Conservation (phyloP, 1,140 invertebrate species). For the Diabrotica undecimpunctata region DNA sequence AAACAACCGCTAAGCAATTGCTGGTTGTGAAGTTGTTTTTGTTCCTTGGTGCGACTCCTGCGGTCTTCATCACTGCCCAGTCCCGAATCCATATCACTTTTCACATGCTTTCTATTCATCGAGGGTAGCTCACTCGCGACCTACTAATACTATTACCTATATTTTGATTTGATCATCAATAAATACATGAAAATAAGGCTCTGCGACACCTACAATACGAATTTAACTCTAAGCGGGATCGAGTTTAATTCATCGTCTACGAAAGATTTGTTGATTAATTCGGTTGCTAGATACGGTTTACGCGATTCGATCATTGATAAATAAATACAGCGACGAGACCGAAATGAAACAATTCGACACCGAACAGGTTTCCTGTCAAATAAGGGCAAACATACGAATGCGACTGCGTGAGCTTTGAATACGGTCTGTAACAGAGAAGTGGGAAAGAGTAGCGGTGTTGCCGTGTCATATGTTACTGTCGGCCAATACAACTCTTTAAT, state of each 20-base stretch:
- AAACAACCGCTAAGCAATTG: constrained; percentile 60
- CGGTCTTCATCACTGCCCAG: constrained; percentile 54
- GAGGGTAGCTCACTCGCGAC: constrained; percentile 7
- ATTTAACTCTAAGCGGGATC: not conserved
- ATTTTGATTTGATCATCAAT: constrained; percentile 5
- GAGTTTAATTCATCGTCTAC: not conserved
- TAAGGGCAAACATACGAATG: not conserved
- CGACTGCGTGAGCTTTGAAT: constrained; percentile 1
- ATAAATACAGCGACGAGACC: not conserved
- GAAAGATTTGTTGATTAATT: not conserved
- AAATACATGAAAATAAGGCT: constrained; percentile 5
- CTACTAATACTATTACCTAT: constrained; percentile 10
- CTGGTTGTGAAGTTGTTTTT: constrained; percentile 66
- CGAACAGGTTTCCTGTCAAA: constrained; percentile 11
- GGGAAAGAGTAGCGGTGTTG: not conserved
- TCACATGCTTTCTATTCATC: constrained; percentile 33
- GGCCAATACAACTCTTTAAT: too few species aligned
- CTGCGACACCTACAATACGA: constrained; percentile 1
- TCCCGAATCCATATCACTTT: constrained; percentile 56
- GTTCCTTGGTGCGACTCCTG: constrained; percentile 59
- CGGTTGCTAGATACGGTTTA: not conserved
- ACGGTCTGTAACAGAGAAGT: not conserved
- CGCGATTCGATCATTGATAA: not conserved
- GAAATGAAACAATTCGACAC: not conserved
- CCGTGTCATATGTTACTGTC: not conserved